Evolutionary conservation across 1,140 invertebrate species (phyloP), one percentile per base, ranked within the genome.

Genomic region (Conus betulinus): DNA sequence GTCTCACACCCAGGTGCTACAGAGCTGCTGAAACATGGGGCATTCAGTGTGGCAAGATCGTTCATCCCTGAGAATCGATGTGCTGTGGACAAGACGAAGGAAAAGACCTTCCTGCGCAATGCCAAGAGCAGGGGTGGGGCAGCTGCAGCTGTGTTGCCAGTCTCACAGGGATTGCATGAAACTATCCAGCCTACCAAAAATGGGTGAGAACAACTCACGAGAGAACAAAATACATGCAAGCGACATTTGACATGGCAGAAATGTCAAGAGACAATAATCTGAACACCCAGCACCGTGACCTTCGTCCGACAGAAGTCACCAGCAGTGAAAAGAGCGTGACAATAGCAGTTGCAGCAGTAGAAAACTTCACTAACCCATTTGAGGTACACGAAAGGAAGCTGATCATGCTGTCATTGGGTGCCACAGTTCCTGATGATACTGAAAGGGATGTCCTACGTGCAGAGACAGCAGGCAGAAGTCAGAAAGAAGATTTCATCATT

Each of bases 21-120:
- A 67, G 60, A 67, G 20, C 60, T 67, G 20, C 60, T 67, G 60
- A 67, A 67, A 3, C 11, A 3, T 13, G 60, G 60, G 60, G 13
- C 11, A 15, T 67, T 67, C 39, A 39, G 0, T 39, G 39, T 39
- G 39, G 39, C 39, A 39, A 39, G 39, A 39, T 39, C 39, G 39
- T 67, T 23, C 11, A 15, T 15, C 60, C 60, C 60, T 23, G 60
- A 88, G 25, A 90, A 86, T 57, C 71, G 84, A 1, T 91, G 88
- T 88, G 39, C 88, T 55, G 91, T 92, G 4, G 91, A 93, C 67
- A 89, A 90, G 79, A 91, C 91, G 67, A 92, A 89, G 60, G 60
- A 67, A 67, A 3, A 67, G 20, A 67, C 60, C 11, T 67, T 39
- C 39, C 39, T 39, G 39, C 0, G 39, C 39, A 39, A 39, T 39